phyloP scores from a whole-genome alignment of 2,113 vertebrate species.

The Passerina amoena region DNA sequence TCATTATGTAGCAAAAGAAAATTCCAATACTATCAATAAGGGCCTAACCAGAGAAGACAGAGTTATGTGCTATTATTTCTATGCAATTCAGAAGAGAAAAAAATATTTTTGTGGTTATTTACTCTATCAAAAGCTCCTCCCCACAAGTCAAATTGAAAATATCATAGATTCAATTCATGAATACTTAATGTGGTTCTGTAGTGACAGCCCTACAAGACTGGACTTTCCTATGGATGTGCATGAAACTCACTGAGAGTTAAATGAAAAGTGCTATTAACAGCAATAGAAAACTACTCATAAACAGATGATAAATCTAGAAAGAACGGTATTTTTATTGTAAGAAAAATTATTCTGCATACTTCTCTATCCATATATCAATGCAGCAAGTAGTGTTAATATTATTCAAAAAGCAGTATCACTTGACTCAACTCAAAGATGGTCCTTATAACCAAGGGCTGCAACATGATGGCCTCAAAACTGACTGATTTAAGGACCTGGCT shows the following conservation, averaged over 20 bases:
- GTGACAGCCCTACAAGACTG: background rate
- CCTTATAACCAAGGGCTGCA: background rate
- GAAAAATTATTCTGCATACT: background rate
- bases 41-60: background rate
- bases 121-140: background rate
- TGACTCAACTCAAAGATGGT: background rate
- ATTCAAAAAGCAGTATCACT: background rate
- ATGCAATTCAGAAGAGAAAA: background rate
- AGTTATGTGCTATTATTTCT: background rate
- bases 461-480: background rate
- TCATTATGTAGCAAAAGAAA: background rate
- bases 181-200: background rate
- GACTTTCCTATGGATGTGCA: background rate
- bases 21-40: background rate
- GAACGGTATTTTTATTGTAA: background rate
- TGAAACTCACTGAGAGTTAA: background rate
- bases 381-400: background rate
- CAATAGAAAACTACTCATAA: background rate
- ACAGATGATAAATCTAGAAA: background rate
- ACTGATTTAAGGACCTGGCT: background rate
- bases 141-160: background rate
- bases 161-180: background rate
- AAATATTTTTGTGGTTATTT: background rate
- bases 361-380: background rate
- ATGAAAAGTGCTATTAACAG: background rate